phyloP scores from a whole-genome alignment of 2,797 vertebrate genomes.

The Onychomys leucogaster region DNA sequence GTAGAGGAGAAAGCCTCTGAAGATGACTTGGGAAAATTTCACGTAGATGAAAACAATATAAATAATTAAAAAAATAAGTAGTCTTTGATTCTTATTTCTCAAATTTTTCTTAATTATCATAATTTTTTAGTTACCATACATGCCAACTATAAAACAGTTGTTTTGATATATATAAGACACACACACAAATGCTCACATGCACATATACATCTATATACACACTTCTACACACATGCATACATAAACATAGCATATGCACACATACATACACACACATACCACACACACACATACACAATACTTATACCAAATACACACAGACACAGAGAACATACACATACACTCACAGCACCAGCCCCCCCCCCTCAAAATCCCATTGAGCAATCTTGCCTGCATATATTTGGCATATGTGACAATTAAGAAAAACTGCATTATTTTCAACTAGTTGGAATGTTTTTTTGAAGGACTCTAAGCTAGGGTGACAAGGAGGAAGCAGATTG shows the following conservation, averaged over 20 bases:
- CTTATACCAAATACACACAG: too few relatives aligned
- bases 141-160: not conserved
- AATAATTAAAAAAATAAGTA: not conserved
- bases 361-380: not conserved
- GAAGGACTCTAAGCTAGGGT: not conserved
- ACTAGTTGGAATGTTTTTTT: not conserved
- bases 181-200: too few relatives aligned
- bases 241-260: too few relatives aligned
- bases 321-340: too few relatives aligned
- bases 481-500: not conserved
- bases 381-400: not conserved
- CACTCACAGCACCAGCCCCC: too few relatives aligned
- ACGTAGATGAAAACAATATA: not conserved
- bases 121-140: not conserved
- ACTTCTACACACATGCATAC: too few relatives aligned
- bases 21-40: not conserved
- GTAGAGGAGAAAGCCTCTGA: not conserved
- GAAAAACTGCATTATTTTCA: not conserved
- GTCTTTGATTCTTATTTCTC: not conserved
- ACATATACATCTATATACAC: too few relatives aligned
- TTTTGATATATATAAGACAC: not conserved
- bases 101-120: not conserved
- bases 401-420: not conserved
- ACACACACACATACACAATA: too few relatives aligned
- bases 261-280: too few relatives aligned